Evolutionary conservation across 2,888 invertebrate species (phyloP).

Genomic region (Dinocampus coccinellae): DNA sequence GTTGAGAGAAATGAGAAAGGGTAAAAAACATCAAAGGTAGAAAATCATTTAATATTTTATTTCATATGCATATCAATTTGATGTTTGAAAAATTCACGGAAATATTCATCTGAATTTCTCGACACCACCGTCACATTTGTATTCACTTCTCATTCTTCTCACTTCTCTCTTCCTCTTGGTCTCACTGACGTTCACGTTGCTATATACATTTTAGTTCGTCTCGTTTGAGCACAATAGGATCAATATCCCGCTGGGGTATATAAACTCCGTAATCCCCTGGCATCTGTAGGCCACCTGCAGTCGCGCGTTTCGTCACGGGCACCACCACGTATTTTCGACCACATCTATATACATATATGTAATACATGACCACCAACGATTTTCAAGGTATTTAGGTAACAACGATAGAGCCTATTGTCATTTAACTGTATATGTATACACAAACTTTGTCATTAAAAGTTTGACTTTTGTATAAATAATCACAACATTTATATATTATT

Average conservation of each 20-base stretch:
- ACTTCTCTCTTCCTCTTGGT: constrained; percentile 9
- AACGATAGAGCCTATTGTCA: constrained; percentile 15
- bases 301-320: constrained; percentile 66
- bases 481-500: not conserved
- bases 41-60: not conserved
- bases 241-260: constrained; percentile 69
- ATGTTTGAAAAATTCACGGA: constrained; percentile 1
- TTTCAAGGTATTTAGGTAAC: constrained; percentile 31
- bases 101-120: not conserved
- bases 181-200: constrained; percentile 29
- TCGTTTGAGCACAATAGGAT: constrained; percentile 65
- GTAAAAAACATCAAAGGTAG: not conserved
- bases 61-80: not conserved
- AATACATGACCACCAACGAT: constrained; percentile 34
- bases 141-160: constrained; percentile 18
- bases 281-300: constrained; percentile 70
- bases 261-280: constrained; percentile 67
- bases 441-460: constrained; percentile 30
- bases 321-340: constrained; percentile 51
- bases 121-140: not conserved
- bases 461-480: constrained; percentile 41
- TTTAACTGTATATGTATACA: constrained; percentile 24
- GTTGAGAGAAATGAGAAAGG: not conserved
- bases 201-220: constrained; percentile 18
- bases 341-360: constrained; percentile 14